A percentile compares a stretch with the other conserved stretches of the same genome.
These are phyloP conservation scores for Enteromius thamalakanensis DNA, from an alignment of 2,797 vertebrate genomes.

Conservation along the genomic window DNA sequence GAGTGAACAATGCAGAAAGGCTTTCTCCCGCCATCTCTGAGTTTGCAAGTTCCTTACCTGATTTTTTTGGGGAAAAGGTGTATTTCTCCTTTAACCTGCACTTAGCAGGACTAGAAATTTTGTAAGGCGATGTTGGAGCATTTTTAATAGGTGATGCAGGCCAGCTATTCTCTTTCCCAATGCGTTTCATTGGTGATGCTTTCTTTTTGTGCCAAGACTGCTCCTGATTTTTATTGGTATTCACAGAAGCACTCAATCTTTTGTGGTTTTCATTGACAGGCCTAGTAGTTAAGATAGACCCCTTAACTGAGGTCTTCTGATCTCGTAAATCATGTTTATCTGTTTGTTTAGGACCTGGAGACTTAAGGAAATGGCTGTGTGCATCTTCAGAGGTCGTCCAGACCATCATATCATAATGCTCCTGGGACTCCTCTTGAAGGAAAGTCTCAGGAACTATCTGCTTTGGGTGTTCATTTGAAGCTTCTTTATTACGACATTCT, in stretches of 20 bases:
- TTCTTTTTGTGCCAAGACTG: background rate
- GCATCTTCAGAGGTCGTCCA: conserved; percentile 23
- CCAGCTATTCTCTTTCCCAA: conserved; percentile 50
- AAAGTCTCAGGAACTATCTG: background rate
- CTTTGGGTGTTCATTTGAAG: conserved; percentile 31
- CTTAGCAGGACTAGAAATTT: conserved; percentile 43
- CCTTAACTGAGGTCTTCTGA: conserved; percentile 65
- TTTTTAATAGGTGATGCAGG: background rate
- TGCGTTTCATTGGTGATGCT: conserved; percentile 36
- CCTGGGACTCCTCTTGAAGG: conserved; percentile 33
- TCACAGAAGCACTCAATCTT: conserved; percentile 52
- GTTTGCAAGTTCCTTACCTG: background rate
- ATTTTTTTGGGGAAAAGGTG: conserved; percentile 55
- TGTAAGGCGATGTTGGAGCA: conserved; percentile 38
- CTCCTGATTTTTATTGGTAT: conserved; percentile 3
- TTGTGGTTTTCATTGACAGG: conserved; percentile 59
- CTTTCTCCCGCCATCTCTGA: conserved; percentile 62
- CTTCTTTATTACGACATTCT: conserved; percentile 60
- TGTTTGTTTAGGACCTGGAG: background rate
- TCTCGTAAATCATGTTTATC: conserved; percentile 2
- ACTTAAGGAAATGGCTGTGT: background rate
- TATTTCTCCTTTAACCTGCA: conserved; percentile 8
- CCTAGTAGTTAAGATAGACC: background rate
- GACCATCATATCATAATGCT: background rate
- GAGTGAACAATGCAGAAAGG: conserved; percentile 79